Evolutionary conservation across 1,140 invertebrate species (phyloP), one percentile per base, ranked within the genome.

Genomic region (Solenopsis invicta): DNA sequence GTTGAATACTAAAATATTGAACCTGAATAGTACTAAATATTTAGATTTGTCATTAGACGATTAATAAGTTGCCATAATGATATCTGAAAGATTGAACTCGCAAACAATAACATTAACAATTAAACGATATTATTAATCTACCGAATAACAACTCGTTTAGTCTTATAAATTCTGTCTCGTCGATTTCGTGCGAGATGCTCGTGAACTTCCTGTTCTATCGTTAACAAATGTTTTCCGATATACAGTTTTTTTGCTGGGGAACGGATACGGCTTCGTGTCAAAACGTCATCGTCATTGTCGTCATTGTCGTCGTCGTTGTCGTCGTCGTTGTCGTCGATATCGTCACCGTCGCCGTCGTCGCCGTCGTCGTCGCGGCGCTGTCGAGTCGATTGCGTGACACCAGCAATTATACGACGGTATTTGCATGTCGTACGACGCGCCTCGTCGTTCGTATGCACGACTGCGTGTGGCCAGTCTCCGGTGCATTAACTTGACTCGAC

Each of bases 341-440:
- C 16, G 16, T 52, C 4, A 16, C 6, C 56, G 48, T 56, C 64
- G 41, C 29, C 76, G 54, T 67, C 84, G 75, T 16, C 56, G 52
- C 21, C 37, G 48, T 48, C 67, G 62, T 41, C 59, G 82, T 62
- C 71, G 69, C 59, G 75, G 45, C 80, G 72, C 48, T 67, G 64
- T 61, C 50, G 78, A 81, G 81, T 54, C 92, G 90, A 85, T 93
- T 92, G 92, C 92, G 92, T 92, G 92, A 93, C 91, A 88, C 41
- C 74, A 90, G 92, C 92, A 91, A 93, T 93, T 92, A 92, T 91
- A 87, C 77, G 66, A 74, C 50, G 87, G 77, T 90, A 92, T 92
- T 91, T 91, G 90, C 92, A 92, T 92, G 91, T 92, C 91, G 87
- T 88, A 91, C 85, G 75, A 90, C 91, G 87, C 86, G 45, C 41